Evolutionary conservation across 2,797 vertebrate genomes (phyloP).

Genomic region (Muscicapa striata): DNA sequence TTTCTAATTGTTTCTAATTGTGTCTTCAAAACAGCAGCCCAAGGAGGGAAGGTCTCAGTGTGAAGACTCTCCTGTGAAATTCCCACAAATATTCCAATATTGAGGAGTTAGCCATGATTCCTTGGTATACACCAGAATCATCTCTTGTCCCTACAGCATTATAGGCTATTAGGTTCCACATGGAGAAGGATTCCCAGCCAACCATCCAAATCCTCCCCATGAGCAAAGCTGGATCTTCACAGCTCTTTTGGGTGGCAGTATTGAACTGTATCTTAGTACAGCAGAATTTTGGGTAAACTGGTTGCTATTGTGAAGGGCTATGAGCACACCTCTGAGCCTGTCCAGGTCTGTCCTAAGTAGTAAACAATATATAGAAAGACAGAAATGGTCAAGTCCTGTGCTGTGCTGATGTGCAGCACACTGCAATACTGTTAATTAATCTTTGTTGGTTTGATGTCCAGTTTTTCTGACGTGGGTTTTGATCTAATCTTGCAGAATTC

Average conservation of each 20-base stretch:
- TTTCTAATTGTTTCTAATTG: background rate
- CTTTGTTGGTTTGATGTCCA: slow-evolving; percentile 7
- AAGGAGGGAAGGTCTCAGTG: background rate
- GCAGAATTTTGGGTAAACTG: background rate
- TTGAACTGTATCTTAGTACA: background rate
- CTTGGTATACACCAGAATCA: background rate
- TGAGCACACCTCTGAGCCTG: background rate
- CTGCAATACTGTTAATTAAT: slow-evolving; percentile 12
- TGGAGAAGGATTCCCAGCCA: background rate
- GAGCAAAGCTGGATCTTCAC: background rate
- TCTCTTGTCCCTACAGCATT: background rate
- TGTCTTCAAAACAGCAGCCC: background rate
- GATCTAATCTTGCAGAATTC: background rate
- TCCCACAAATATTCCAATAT: background rate
- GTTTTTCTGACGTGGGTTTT: background rate
- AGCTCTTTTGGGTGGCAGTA: background rate
- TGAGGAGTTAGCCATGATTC: background rate
- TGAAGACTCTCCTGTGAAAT: background rate
- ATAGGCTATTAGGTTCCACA: background rate
- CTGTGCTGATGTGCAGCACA: background rate
- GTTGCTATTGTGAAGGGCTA: background rate
- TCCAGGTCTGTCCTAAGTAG: background rate
- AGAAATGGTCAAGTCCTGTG: background rate
- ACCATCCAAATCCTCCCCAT: background rate
- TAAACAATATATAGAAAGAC: background rate